Evolutionary conservation across 2,797 vertebrate species (phyloP), one percentile per base, ranked within the genome.

Genomic region (Buphagus erythrorhynchus): DNA sequence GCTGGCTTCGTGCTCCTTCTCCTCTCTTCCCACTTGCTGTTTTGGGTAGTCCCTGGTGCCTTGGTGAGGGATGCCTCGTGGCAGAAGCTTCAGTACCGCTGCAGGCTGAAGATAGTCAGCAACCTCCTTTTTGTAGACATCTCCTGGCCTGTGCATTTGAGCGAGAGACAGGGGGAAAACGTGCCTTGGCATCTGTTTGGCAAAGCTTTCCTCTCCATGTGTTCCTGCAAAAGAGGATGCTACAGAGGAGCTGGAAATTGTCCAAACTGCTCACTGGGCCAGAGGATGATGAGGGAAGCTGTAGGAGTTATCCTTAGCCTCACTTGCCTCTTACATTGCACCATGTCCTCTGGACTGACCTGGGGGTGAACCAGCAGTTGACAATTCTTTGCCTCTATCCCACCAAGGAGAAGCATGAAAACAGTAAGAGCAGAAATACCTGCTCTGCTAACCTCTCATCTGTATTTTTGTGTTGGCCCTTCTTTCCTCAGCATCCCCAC

Each of bases 41-140:
- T 51, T 33, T 81, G 96, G 49, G 93, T 93, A 97, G 72, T 91
- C 71, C 98, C 97, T 1, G 82, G 42, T 26, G 98, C 97, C 66
- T 74, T 97, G 45, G 98, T 97, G 35, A 98, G 98, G 54, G 98
- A 98, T 17, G 93, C 38, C 31, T 99, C 98, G 1, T 98, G 99
- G 97, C 98, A 99, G 93, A 99, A 98, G 96, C 99, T 99, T 92
- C 98, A 98, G 97, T 99, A 99, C 76, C 98, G 98, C 66, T 98
- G 98, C 16, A 96, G 97, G 87, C 98, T 98, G 95, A 98, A 95
- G 3, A 97, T 98, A 48, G 98, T 95, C 91, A 98, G 95, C 46
- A 97, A 5, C 2, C 98, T 98, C 94, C 98, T 98, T 84, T 98
- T 98, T 62, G 97, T 93, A 1, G 98, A 62, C 20, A 62, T 98